Base-by-base conservation (phyloP, 1,140 invertebrate species). In the Pseudomyrmex concolor region DNA sequence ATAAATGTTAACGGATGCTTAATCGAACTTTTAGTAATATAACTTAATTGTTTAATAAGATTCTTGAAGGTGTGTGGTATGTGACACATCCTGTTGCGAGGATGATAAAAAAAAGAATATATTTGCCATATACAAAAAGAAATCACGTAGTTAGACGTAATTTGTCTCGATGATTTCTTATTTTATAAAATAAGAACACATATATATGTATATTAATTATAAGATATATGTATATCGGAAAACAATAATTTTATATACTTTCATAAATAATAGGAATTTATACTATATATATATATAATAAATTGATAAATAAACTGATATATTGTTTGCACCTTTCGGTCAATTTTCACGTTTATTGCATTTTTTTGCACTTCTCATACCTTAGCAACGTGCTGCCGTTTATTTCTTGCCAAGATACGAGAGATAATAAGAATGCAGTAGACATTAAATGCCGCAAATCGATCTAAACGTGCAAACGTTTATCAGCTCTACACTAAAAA, bases 231-330 rank as follows among this genome's bases (percentile, higher is more conserved):
- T 19, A 19, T 68, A 45, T 62, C 76, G 25, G 17, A 80, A 80
- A 80, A 84, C 59, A 74, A 83, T 85, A 83, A 85, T 85, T 85
- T 83, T 85, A 63, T 85, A 77, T 83, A 83, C 71, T 68, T 86
- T 86, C 83, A 17, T 84, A 84, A 86, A 81, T 84, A 68, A 71
- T 84, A 86, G 50, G 55, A 67, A 70, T 83, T 80, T 84, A 86
- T 81, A 68, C 50, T 84, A 50, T 86, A 64, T 68, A 84, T 84
- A 50, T 86, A 64, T 68, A 84, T 86, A 78, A 72, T 86, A 84
- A 34, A 34, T 34, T 34, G 5, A 34, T 34, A 34, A 34, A 34
- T 34, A 34, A 34, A 34, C 34, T 34, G 34, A 34, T 34, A 34
- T 34, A 34, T 34, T 34, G 34, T 34, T 34, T 34, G 34, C 34